Evolutionary conservation across 2,888 invertebrate genomes (phyloP).

Genomic region (Taenaris catops): DNA sequence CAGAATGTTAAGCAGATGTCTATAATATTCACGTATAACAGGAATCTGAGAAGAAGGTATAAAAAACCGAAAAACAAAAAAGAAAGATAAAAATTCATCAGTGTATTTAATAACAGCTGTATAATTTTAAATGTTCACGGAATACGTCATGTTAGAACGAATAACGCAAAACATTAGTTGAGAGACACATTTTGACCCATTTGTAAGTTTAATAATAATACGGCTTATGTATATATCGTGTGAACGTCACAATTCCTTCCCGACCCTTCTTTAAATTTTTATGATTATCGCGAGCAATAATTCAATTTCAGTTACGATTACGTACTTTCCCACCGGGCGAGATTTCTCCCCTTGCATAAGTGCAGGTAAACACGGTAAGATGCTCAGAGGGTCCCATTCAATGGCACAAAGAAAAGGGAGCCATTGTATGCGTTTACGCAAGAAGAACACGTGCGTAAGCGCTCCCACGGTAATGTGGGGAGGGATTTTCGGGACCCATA

Average conservation of each 20-base stretch:
- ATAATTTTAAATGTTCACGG: too few relatives aligned
- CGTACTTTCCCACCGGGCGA: conserved; percentile 66
- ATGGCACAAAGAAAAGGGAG: conserved; percentile 60
- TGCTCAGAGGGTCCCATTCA: conserved; percentile 68
- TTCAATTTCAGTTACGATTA: conserved; percentile 65
- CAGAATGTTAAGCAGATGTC: too few relatives aligned
- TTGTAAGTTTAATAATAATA: conserved; percentile 45
- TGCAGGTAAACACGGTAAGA: conserved; percentile 71
- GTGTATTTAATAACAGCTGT: too few relatives aligned
- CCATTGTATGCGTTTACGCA: conserved; percentile 70
- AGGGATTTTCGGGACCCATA: conserved; percentile 47
- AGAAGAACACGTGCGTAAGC: conserved; percentile 64
- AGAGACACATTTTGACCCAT: too few relatives aligned
- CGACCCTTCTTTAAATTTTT: conserved; percentile 58
- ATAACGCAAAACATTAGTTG: too few relatives aligned
- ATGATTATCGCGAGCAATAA: conserved; percentile 57
- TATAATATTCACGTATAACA: too few relatives aligned
- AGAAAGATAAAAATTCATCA: too few relatives aligned
- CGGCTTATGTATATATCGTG: conserved; percentile 46
- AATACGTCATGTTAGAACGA: too few relatives aligned
- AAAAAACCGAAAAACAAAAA: too few relatives aligned
- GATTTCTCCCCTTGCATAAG: conserved; percentile 61
- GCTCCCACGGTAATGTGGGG: conserved; percentile 63
- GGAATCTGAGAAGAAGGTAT: too few relatives aligned
- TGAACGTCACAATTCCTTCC: conserved; percentile 53